Conservation (phyloP, 2,113 vertebrate genomes). For the Tetraodon nigroviridis region DNA sequence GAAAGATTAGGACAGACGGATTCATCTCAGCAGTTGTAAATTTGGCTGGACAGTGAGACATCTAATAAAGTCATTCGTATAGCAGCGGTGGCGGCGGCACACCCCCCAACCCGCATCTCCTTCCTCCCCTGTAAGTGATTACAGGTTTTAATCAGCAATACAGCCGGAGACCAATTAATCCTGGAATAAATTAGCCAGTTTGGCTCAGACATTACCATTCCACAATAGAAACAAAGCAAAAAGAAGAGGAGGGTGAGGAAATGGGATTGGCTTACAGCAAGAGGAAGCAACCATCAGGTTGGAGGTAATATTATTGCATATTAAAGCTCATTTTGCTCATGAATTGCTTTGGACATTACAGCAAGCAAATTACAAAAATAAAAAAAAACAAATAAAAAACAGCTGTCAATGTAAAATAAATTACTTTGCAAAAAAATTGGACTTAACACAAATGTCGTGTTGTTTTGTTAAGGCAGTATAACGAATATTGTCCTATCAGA, state of each 20-base stretch:
- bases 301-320: neutral
- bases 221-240: constrained; percentile 41
- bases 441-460: constrained; percentile 7
- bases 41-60: constrained; percentile 36
- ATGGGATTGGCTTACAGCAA: constrained; percentile 25
- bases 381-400: too few species aligned
- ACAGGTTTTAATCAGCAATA: constrained; percentile 68
- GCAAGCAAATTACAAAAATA: too few species aligned
- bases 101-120: constrained; percentile 10
- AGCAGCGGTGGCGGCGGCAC: constrained; percentile 11
- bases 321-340: constrained; percentile 41
- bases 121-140: constrained; percentile 54
- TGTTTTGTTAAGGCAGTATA: constrained; percentile 26
- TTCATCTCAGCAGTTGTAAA: constrained; percentile 20
- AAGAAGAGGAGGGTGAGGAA: constrained; percentile 24
- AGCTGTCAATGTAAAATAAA: constrained; percentile 37
- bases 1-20: constrained; percentile 12
- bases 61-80: constrained; percentile 46
- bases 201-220: constrained; percentile 34
- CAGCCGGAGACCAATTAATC: constrained; percentile 63
- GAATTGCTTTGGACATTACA: constrained; percentile 9
- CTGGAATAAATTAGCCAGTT: constrained; percentile 61
- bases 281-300: constrained; percentile 18
- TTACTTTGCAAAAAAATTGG: constrained; percentile 25
- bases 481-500: constrained; percentile 41